A percentile compares a stretch with the other conserved stretches of the same genome.
These are phyloP conservation scores for Brassicogethes aeneus DNA, from an alignment of 2,888 invertebrate genomes.

Conservation along the genomic window DNA sequence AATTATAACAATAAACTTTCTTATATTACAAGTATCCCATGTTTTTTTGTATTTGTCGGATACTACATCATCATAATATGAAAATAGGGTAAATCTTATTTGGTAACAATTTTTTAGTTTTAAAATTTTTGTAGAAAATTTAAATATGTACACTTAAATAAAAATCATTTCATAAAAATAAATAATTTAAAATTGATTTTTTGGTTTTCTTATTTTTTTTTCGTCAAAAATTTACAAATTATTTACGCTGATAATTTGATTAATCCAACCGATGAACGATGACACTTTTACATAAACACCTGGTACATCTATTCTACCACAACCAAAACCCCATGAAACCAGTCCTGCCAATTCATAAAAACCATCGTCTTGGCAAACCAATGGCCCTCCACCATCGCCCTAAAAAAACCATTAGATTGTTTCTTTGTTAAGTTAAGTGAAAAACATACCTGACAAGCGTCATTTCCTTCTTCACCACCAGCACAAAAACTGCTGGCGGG, in stretches of 20 bases:
- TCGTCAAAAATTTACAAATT: constrained; percentile 52
- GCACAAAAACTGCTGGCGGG: constrained; percentile 93
- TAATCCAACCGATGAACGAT: constrained; percentile 93
- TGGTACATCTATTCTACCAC: constrained; percentile 86
- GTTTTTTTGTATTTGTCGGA: background rate
- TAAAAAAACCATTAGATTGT: constrained; percentile 39
- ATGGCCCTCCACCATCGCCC: constrained; percentile 91
- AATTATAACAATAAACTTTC: too few species aligned
- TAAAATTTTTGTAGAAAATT: constrained; percentile 5
- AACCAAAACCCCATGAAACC: constrained; percentile 93
- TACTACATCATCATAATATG: background rate
- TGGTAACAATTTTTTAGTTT: constrained; percentile 29
- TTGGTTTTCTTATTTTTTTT: background rate
- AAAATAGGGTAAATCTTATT: constrained; percentile 18
- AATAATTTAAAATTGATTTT: background rate
- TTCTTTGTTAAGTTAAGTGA: too few species aligned
- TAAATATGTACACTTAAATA: constrained; percentile 11
- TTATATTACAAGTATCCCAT: background rate
- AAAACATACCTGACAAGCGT: constrained; percentile 75
- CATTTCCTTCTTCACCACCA: constrained; percentile 86
- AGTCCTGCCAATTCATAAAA: constrained; percentile 89
- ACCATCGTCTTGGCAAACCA: constrained; percentile 87
- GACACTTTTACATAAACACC: constrained; percentile 97
- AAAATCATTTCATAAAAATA: constrained; percentile 1
- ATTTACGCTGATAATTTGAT: constrained; percentile 93